Base-by-base conservation (phyloP, 2,797 vertebrate genomes). In the Aeoliscus strigatus region DNA sequence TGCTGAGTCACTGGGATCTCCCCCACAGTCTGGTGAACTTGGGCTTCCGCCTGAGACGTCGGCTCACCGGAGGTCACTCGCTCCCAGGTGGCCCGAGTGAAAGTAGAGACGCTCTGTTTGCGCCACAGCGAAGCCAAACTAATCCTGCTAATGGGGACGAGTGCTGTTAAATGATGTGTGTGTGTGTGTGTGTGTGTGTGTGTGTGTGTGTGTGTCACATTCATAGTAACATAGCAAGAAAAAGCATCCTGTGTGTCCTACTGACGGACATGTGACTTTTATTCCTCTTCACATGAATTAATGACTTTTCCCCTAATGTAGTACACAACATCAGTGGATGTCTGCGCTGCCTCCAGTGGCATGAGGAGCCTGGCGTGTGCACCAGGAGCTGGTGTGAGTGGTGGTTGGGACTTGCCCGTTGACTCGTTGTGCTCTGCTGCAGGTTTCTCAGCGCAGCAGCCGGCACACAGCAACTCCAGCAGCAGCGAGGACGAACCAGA, bases 401-500 rank as follows among this genome's bases (percentile, higher is more conserved):
- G n/a, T n/a, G n/a, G n/a, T n/a, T n/a, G n/a, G n/a, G n/a, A n/a
- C n/a, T 25, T 17, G 3, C 2, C 37, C 7, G n/a, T 2, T 21
- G 34, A 51, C 15, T 14, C 36, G 34, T 25, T 44, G 8, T 62
- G 8, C 56, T 44, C 38, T 43, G 4, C 15, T 38, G 4, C 4
- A 32, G 88, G 87, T 70, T 83, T 85, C n/a, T 75, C 80, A 18
- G 64, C 3, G 3, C 75, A 82, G 56, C 76, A 51, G 36, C 54
- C 68, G 1, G 23, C 37, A 6, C 61, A 24, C 30, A 61, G 56
- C 5, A 87, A 89, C 58, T 90, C 89, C 0, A 94, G 91, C 79
- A 95, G 91, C 15, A 87, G 82, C 3, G 88, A 89, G 46, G 93
- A 96, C 1, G 94, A 97, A 57, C 74, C 56, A 0, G 82, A 67